Conservation (phyloP, 2,797 vertebrate genomes). For the Psittacula echo region DNA sequence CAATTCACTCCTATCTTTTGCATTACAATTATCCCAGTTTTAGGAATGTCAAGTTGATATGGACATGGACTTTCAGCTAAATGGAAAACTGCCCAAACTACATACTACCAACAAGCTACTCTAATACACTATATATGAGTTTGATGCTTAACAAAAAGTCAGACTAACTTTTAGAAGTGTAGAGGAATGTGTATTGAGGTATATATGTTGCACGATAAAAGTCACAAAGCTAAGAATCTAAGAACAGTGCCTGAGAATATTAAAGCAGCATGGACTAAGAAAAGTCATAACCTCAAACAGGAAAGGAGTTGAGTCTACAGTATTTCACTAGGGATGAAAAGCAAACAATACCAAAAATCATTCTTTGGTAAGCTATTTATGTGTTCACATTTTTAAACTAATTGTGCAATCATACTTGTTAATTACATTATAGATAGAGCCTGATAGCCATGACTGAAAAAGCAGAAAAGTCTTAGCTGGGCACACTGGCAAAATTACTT, state of each 20-base stretch:
- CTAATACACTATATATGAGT: neutral
- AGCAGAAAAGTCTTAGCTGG: neutral
- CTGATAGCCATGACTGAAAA: neutral
- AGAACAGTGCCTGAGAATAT: neutral
- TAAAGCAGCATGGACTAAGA: neutral
- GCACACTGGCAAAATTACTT: neutral
- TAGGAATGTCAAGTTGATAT: neutral
- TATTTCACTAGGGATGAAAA: neutral
- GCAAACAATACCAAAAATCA: neutral
- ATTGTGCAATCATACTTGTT: neutral
- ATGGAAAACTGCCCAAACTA: neutral
- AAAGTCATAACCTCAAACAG: neutral
- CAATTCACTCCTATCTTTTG: neutral
- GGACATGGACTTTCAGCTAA: neutral
- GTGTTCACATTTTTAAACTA: neutral
- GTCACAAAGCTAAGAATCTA: neutral
- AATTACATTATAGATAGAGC: neutral
- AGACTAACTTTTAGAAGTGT: neutral
- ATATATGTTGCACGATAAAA: neutral
- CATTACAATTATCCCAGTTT: neutral
- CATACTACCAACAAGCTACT: neutral
- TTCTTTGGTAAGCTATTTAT: neutral
- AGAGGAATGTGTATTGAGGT: neutral
- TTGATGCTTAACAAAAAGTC: conserved; percentile 15
- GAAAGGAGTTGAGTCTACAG: neutral